Evolutionary conservation across 2,113 vertebrate genomes (phyloP).

Genomic region (Hippolais icterina): DNA sequence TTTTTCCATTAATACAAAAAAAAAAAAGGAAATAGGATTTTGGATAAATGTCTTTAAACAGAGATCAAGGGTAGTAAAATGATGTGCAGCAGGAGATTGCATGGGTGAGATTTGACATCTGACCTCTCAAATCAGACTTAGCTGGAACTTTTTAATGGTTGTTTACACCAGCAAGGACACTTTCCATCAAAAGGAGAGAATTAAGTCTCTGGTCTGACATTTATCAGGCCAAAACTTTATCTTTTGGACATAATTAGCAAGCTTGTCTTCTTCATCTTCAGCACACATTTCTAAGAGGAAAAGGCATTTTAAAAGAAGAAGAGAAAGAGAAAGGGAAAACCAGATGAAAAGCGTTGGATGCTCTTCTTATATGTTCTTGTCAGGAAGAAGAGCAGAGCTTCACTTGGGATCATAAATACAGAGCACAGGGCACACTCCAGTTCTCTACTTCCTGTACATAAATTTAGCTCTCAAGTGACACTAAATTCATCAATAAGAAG

Average conservation of each 20-base stretch:
- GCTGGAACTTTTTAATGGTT: slow-evolving; percentile 14
- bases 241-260: background rate
- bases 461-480: background rate
- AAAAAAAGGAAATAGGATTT: slow-evolving; percentile 11
- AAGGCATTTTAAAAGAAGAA: background rate
- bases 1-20: background rate
- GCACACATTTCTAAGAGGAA: background rate
- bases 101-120: slow-evolving; percentile 43
- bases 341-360: background rate
- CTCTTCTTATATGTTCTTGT: background rate
- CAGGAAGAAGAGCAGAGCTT: background rate
- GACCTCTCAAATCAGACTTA: slow-evolving; percentile 2
- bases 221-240: background rate
- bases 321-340: background rate
- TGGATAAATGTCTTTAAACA: slow-evolving; percentile 40
- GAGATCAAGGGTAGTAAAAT: slow-evolving; percentile 27
- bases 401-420: background rate
- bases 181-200: background rate
- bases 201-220: background rate
- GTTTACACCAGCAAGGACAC: background rate
- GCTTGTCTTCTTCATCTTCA: background rate
- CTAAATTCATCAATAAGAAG: background rate
- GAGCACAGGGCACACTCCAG: background rate
- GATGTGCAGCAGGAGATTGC: slow-evolving; percentile 7
- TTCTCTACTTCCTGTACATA: background rate